A percentile compares a stretch with the other conserved stretches of the same genome.
phyloP scores from a whole-genome alignment of 2,113 vertebrate genomes.

The Accipiter virgatus region DNA sequence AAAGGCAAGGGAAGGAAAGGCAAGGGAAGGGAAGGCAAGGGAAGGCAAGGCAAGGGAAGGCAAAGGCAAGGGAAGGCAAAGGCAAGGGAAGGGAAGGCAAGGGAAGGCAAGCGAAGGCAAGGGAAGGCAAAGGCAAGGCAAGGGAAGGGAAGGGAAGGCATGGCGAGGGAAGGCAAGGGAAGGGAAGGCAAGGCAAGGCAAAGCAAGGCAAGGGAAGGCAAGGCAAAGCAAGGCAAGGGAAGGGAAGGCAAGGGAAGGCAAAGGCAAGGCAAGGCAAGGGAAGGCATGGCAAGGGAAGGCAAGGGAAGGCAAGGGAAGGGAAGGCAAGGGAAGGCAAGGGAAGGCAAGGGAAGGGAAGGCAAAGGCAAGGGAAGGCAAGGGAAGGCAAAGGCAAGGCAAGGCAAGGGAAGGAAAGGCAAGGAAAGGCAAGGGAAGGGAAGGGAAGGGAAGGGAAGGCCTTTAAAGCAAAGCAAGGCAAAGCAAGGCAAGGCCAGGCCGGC shows the following conservation, averaged over 20 bases:
- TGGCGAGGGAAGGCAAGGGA: neutral
- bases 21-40: neutral
- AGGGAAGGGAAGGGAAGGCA: too few species aligned
- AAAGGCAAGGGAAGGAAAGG: neutral
- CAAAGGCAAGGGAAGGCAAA: too few species aligned
- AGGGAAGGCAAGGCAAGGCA: rapidly evolving
- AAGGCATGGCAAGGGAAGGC: too few species aligned
- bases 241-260: neutral
- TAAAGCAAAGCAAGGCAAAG: too few species aligned
- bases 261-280: neutral
- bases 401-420: too few species aligned
- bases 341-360: too few species aligned
- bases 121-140: too few species aligned
- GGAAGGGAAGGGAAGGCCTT: rapidly evolving
- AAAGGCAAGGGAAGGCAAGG: too few species aligned
- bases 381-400: too few species aligned
- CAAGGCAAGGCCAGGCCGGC: neutral
- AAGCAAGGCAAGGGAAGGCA: rapidly evolving
- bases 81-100: too few species aligned
- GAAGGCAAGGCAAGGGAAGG: rapidly evolving
- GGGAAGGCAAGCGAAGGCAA: too few species aligned
- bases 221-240: rapidly evolving
- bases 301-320: neutral
- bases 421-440: neutral
- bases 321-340: rapidly evolving